phyloP scores from a whole-genome alignment of 2,888 invertebrate genomes.

The Nineta flava region DNA sequence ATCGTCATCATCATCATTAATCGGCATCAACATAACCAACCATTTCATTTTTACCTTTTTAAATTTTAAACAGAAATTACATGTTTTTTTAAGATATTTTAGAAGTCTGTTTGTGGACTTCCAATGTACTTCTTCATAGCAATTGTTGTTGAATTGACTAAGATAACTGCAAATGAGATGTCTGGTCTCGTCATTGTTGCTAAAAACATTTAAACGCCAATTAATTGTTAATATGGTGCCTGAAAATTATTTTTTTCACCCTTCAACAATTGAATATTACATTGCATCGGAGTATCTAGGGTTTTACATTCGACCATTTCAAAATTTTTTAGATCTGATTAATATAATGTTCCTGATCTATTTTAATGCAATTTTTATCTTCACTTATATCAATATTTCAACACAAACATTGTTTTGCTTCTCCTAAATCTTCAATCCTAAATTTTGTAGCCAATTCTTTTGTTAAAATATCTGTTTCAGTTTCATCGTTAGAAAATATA shows the following conservation, averaged over 20 bases:
- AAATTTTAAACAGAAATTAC: constrained; percentile 12
- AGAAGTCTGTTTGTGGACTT: constrained; percentile 12
- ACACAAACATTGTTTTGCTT: constrained; percentile 7
- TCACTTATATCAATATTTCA: constrained; percentile 5
- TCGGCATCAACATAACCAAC: constrained; percentile 16
- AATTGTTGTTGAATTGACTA: constrained; percentile 15
- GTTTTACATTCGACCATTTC: constrained; percentile 12
- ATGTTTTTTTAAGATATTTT: constrained; percentile 12
- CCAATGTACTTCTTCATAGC: constrained; percentile 13
- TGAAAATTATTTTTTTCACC: constrained; percentile 3
- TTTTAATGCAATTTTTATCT: constrained; percentile 6
- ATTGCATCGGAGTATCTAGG: constrained; percentile 13
- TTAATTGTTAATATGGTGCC: constrained; percentile 13
- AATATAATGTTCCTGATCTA: constrained; percentile 8
- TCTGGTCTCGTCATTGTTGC: constrained; percentile 15
- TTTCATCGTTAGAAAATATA: constrained; percentile 7
- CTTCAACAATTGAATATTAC: constrained; percentile 6
- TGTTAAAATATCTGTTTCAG: neutral
- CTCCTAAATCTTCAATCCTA: constrained; percentile 7
- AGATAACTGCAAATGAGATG: constrained; percentile 13
- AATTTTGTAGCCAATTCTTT: constrained; percentile 4
- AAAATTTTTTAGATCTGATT: constrained; percentile 10
- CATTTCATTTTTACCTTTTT: constrained; percentile 8
- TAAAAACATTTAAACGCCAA: constrained; percentile 15
- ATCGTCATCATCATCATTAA: too few relatives aligned